Evolutionary conservation across 1,140 invertebrate genomes (phyloP), one percentile per base, ranked within the genome.

Genomic region (Drosophila kepulauana): DNA sequence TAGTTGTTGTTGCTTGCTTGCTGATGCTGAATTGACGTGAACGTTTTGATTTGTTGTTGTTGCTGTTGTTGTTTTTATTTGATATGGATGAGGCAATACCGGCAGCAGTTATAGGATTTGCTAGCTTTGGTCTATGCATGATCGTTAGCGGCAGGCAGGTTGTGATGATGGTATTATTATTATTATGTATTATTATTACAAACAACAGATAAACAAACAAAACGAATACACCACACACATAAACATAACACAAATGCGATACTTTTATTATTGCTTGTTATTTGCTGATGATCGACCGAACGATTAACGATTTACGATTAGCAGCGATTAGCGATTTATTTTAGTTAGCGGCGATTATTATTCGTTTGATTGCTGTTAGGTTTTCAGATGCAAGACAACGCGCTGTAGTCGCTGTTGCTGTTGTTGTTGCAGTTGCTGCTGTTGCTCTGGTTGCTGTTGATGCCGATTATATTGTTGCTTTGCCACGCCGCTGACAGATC

Each of bases 71-170:
- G 61, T 70, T 77, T 48, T 85, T 86, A 73, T 82, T 89, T 79
- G 84, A 88, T 88, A 88, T 88, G 78, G 84, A 88, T 84, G 84
- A 88, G 74, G 84, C 84, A 88, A 88, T 88, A 87, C 85, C 85
- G 75, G 84, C 74, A 82, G 84, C 84, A 87, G 85, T 88, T 88
- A 88, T 89, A 81, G 84, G 77, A 84, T 89, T 88, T 65, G 61
- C 74, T 82, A 91, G 75, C 84, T 77, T 86, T 79, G 85, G 82
- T 87, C 88, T 91, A 91, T 91, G 89, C 89, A 91, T 91, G 85
- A 88, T 89, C 89, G 77, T 87, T 90, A 88, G 75, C 73, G 68
- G 67, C 67, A 54, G 67, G 54, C 28, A 61, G 78, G 52, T 51
- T 33, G 56, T 65, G 48, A 48, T 54, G 35, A 49, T 81, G 64